Conservation (phyloP, 2,797 vertebrate genomes). For the Syngnathus rostellatus region DNA sequence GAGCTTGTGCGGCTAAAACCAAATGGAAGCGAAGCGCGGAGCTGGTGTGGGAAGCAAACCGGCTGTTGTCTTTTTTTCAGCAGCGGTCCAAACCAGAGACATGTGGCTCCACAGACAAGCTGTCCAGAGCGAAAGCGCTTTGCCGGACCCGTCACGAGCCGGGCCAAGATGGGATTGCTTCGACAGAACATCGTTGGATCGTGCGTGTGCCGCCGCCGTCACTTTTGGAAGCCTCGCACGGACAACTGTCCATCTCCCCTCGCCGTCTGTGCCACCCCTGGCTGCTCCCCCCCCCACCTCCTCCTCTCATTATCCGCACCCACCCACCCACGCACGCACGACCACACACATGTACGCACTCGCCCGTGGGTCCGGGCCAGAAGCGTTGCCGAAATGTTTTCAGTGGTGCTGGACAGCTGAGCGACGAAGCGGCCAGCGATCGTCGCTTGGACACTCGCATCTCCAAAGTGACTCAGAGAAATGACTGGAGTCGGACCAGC, state of each 20-base stretch:
- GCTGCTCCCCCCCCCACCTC: slow-evolving; percentile 47
- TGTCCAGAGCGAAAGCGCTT: slow-evolving; percentile 70
- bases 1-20: slow-evolving; percentile 60
- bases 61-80: slow-evolving; percentile 67
- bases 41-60: slow-evolving; percentile 70
- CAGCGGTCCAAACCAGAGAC: slow-evolving; percentile 68
- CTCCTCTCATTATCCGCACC: slow-evolving; percentile 33
- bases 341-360: slow-evolving; percentile 12
- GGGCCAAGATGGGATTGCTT: slow-evolving; percentile 66
- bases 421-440: slow-evolving; percentile 58
- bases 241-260: slow-evolving; percentile 64
- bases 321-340: slow-evolving; percentile 12
- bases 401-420: slow-evolving; percentile 66
- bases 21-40: slow-evolving; percentile 63
- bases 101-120: slow-evolving; percentile 70
- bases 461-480: slow-evolving; percentile 64
- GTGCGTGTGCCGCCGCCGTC: neutral
- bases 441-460: slow-evolving; percentile 60
- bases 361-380: slow-evolving; percentile 31
- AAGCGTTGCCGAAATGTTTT: slow-evolving; percentile 64
- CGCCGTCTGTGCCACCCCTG: slow-evolving; percentile 68
- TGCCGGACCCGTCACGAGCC: slow-evolving; percentile 66
- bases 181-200: slow-evolving; percentile 65
- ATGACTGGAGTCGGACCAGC: slow-evolving; percentile 59
- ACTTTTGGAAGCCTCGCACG: slow-evolving; percentile 42